Base-by-base conservation (phyloP, 2,113 vertebrate genomes). In the Marmota monax region DNA sequence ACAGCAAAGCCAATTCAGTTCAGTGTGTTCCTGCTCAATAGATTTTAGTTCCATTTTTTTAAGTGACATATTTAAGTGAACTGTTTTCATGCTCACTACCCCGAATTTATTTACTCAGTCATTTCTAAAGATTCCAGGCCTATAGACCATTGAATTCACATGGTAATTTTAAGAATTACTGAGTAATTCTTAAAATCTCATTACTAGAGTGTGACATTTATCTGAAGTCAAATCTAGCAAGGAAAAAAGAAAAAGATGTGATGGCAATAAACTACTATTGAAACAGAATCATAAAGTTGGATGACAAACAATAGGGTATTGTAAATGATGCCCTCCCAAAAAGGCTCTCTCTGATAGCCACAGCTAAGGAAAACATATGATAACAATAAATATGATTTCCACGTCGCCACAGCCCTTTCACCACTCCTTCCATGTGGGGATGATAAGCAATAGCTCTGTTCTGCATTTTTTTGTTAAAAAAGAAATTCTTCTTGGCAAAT, bases 371-470 rank as follows among this genome's bases (percentile, higher is more conserved):
- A 98, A 98, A 98, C 98, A 98, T 98, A 98, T 98, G 98, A 98
- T 97, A 98, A 98, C 97, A 98, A 99, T 98, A 98, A 98, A 98
- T 98, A 98, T 94, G 51, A 98, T 98, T 98, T 98, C 97, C 96
- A 97, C 91, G 94, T 97, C 78, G 87, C 97, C 97, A 92, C 94
- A 95, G 98, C 70, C 96, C 98, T 99, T 98, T 98, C 97, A 98
- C 88, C 98, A 98, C 98, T 95, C 92, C 32, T 88, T 98, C 97
- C 98, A 97, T 98, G 97, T 98, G 98, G 98, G 96, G 98, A 98
- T 39, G 94, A 98, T 98, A 98, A 98, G 88, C 95, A 84, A 98
- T 85, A 94, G 85, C 84, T 94, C 96, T 98, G 97, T 94, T 97
- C 94, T 96, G 90, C 92, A 96, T 98, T 98, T 98, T 56, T 98